phyloP scores from a whole-genome alignment of 2,797 vertebrate genomes.

The Hippocampus kuda region DNA sequence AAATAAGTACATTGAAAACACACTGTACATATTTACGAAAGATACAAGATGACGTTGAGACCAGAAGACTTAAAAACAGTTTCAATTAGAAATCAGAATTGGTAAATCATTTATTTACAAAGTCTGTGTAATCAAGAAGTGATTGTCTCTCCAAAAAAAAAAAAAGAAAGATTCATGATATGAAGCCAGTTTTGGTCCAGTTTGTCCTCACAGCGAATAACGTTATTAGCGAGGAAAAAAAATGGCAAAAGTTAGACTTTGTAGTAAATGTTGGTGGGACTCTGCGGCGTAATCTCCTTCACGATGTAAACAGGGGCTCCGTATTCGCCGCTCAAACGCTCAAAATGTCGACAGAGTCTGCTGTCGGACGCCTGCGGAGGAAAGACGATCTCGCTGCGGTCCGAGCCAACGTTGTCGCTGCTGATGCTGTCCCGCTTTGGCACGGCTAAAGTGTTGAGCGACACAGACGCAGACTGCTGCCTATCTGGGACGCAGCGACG shows the following conservation, averaged over 20 bases:
- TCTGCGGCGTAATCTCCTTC: conserved; percentile 93
- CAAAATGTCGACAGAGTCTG: conserved; percentile 91
- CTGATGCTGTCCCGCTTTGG: conserved; percentile 75
- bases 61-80: background rate
- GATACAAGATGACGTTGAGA: background rate
- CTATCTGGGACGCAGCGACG: conserved; percentile 74
- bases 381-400: conserved; percentile 91
- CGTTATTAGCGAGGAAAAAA: background rate
- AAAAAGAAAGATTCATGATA: background rate
- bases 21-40: background rate
- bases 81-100: background rate
- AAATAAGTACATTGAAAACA: background rate
- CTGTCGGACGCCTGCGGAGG: conserved; percentile 85
- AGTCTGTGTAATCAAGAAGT: background rate
- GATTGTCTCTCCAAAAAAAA: background rate
- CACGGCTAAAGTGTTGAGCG: conserved; percentile 84
- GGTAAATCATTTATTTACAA: background rate
- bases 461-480: conserved; percentile 78
- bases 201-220: background rate
- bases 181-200: background rate
- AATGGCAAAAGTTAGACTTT: conserved; percentile 68
- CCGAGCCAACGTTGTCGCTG: conserved; percentile 85
- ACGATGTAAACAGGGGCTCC: conserved; percentile 96
- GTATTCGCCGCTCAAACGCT: conserved; percentile 91
- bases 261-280: conserved; percentile 88